Evolutionary conservation across 2,113 vertebrate genomes (phyloP), one percentile per base, ranked within the genome.

Genomic region (Cyprinodon tularosa): DNA sequence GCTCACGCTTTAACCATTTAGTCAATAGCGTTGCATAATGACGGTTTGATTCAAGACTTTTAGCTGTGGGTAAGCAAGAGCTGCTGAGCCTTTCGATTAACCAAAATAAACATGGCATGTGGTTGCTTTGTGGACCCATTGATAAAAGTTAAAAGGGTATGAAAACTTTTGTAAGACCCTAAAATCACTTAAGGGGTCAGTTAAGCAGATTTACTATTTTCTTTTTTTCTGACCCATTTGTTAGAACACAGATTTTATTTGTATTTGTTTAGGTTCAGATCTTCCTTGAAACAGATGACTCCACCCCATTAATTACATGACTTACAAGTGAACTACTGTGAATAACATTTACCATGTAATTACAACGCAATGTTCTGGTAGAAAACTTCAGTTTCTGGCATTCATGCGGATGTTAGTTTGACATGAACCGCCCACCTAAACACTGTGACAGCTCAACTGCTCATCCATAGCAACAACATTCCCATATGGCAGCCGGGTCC

Each of bases 351-450:
- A 62, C n/a, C 22, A 36, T 62, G 22, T 62, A 12, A 36, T 62
- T 29, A 62, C 60, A 29, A 36, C 36, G 29, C n/a, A 13, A 37
- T 37, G n/a, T 14, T 62, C 22, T 36, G 60, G 60, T 62, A 36
- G 60, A 29, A 62, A 62, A 62, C n/a, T 62, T 62, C 29, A 36
- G 48, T 20, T 17, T 17, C 48, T 17, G 48, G 48, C 13, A 53
- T 53, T 53, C 48, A 53, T 17, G 15, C 15, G n/a, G 60, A 36
- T 62, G 60, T 62, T 62, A 62, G 22, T 37, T 62, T 62, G 60
- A 62, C 60, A 62, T 62, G 60, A 29, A 53, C 48, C 48, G 48
- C 48, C 48, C 48, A 53, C 48, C 48, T 53, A 53, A 53, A 53
- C 48, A 53, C 48, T 53, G 48, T 53, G 15, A 17, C 48, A 53